A percentile compares a stretch with the other conserved stretches of the same genome.
phyloP scores from a whole-genome alignment of 2,113 vertebrate species.

The Perca flavescens region DNA sequence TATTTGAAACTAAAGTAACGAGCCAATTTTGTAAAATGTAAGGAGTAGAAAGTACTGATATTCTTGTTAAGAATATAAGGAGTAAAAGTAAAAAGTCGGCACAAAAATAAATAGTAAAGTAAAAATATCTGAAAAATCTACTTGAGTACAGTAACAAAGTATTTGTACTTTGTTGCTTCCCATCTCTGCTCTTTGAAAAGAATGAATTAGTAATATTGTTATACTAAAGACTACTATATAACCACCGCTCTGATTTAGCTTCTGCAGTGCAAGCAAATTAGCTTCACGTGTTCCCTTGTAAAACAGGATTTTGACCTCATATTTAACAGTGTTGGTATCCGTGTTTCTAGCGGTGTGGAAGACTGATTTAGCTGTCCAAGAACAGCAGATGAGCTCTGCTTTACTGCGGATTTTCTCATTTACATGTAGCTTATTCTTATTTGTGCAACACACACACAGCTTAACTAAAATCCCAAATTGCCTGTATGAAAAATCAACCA shows the following conservation, averaged over 20 bases:
- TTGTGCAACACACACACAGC: slow-evolving; percentile 9
- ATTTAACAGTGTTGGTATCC: background rate
- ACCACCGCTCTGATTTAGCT: background rate
- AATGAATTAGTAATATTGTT: background rate
- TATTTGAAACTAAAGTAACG: no score
- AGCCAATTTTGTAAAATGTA: no score
- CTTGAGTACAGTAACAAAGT: no score
- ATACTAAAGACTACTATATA: background rate
- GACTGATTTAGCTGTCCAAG: slow-evolving; percentile 4
- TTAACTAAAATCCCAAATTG: slow-evolving; percentile 31
- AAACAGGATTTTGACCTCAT: background rate
- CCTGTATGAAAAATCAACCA: background rate
- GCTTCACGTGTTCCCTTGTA: background rate
- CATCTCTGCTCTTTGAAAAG: background rate
- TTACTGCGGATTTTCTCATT: slow-evolving; percentile 40
- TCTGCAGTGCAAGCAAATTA: background rate
- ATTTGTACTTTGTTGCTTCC: no score
- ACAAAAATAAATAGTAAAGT: no score
- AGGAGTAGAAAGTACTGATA: no score
- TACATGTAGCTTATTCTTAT: slow-evolving; percentile 25
- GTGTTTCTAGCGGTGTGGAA: background rate
- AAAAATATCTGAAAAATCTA: no score
- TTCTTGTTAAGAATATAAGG: no score
- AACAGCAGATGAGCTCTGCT: slow-evolving; percentile 28
- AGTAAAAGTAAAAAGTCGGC: no score